Conservation (phyloP, 1,140 invertebrate species). For the Kradibia gibbosae region DNA sequence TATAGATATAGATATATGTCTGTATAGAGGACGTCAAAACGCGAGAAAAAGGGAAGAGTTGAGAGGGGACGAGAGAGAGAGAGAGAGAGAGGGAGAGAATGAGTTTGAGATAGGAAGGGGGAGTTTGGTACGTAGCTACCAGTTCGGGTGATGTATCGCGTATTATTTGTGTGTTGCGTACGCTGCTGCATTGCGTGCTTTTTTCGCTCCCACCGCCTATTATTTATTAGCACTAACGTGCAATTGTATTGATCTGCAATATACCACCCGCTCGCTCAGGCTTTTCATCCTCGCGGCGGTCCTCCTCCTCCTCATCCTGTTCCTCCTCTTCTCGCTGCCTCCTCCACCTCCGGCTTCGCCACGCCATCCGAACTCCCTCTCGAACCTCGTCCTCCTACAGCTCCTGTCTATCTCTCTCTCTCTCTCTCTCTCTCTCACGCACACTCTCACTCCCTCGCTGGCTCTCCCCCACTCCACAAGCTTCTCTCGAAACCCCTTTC, state of each 20-base stretch:
- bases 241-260: constrained; percentile 74
- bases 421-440: constrained; percentile 26
- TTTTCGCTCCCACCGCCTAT: constrained; percentile 73
- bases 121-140: constrained; percentile 64
- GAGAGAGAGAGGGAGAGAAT: constrained; percentile 42
- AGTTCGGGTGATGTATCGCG: constrained; percentile 71
- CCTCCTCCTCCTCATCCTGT: constrained; percentile 47
- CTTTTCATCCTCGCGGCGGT: constrained; percentile 51
- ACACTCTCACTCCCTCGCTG: background rate
- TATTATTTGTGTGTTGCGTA: constrained; percentile 74
- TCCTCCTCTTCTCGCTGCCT: constrained; percentile 32
- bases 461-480: no score
- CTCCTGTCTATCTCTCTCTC: constrained; percentile 13
- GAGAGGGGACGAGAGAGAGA: constrained; percentile 37
- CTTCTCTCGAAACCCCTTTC: no score
- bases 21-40: constrained; percentile 44
- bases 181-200: constrained; percentile 73
- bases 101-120: constrained; percentile 57
- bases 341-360: constrained; percentile 35
- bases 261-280: constrained; percentile 65
- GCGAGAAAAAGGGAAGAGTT: constrained; percentile 57
- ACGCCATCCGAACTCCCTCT: constrained; percentile 30
- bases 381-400: constrained; percentile 13
- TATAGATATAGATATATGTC: constrained; percentile 53
- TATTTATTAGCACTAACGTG: constrained; percentile 75